Evolutionary conservation across 1,140 invertebrate species (phyloP).

Genomic region (Microplitis mediator): DNA sequence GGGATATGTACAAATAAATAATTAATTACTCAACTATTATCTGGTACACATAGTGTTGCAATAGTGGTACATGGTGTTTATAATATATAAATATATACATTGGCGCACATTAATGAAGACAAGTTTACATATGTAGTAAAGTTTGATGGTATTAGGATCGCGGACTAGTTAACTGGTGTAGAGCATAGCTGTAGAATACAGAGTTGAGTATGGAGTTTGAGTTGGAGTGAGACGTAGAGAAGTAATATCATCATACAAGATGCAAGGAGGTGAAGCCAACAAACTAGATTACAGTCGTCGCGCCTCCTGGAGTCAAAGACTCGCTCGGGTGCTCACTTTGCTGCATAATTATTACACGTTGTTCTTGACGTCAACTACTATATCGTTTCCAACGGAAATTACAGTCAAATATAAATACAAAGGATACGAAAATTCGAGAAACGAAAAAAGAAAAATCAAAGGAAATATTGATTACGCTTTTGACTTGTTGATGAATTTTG

Average conservation of each 20-base stretch:
- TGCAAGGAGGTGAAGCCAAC: conserved; percentile 4
- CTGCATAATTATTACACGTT: conserved; percentile 41
- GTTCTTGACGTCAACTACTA: conserved; percentile 22
- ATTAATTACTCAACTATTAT: too few relatives aligned
- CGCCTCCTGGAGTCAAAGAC: conserved; percentile 15
- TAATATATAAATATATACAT: background rate
- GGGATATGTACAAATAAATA: too few relatives aligned
- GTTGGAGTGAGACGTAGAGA: conserved; percentile 10
- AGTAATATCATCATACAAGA: conserved; percentile 22
- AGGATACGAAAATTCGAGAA: too few relatives aligned
- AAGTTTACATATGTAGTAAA: conserved; percentile 15
- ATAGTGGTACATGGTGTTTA: too few relatives aligned
- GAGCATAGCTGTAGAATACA: background rate
- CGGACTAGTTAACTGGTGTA: too few relatives aligned
- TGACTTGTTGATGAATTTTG: too few relatives aligned
- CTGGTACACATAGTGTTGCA: too few relatives aligned
- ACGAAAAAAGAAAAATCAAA: too few relatives aligned
- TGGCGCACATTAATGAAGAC: background rate
- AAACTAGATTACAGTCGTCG: conserved; percentile 42
- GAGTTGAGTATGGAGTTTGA: too few relatives aligned
- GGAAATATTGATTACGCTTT: too few relatives aligned
- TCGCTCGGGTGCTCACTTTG: conserved; percentile 42
- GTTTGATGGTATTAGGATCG: conserved; percentile 31
- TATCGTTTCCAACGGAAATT: background rate
- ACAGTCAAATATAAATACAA: too few relatives aligned